Percentiles rank a stretch among this genome's conserved stretches.
phyloP scores from a whole-genome alignment of 1,140 invertebrate genomes.

The Propsilocerus akamusi region DNA sequence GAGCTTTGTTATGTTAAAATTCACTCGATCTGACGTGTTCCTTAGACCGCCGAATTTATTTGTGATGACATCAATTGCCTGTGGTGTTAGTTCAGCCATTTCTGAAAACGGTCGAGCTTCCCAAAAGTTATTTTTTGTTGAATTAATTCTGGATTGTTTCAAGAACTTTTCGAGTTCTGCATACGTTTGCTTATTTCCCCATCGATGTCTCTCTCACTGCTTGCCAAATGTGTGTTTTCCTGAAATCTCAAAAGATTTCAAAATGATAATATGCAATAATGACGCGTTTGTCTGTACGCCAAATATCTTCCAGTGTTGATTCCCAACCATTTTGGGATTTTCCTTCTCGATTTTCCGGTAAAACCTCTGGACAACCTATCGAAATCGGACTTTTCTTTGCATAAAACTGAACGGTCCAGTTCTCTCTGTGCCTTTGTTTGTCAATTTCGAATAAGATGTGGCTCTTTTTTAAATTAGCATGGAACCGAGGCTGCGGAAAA shows the following conservation, averaged over 20 bases:
- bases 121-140: slow-evolving; percentile 5
- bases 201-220: slow-evolving; percentile 30
- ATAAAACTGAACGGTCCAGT: too few relatives aligned
- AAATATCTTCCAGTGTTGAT: slow-evolving; percentile 28
- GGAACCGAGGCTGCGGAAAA: too few relatives aligned
- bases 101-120: slow-evolving; percentile 28
- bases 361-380: too few relatives aligned
- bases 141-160: not conserved
- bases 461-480: too few relatives aligned
- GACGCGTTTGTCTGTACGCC: slow-evolving; percentile 28
- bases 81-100: slow-evolving; percentile 44
- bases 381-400: too few relatives aligned
- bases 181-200: slow-evolving; percentile 35
- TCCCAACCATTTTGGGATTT: slow-evolving; percentile 27
- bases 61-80: slow-evolving; percentile 27
- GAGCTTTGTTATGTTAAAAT: slow-evolving; percentile 33
- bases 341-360: slow-evolving; percentile 25
- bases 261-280: slow-evolving; percentile 35
- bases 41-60: slow-evolving; percentile 31
- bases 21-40: slow-evolving; percentile 34
- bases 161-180: slow-evolving; percentile 26
- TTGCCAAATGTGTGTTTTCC: not conserved
- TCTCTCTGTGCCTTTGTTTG: too few relatives aligned
- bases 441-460: too few relatives aligned
- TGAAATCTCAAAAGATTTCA: slow-evolving; percentile 17